phyloP scores from a whole-genome alignment of 1,140 invertebrate genomes.

The Apis florea region DNA sequence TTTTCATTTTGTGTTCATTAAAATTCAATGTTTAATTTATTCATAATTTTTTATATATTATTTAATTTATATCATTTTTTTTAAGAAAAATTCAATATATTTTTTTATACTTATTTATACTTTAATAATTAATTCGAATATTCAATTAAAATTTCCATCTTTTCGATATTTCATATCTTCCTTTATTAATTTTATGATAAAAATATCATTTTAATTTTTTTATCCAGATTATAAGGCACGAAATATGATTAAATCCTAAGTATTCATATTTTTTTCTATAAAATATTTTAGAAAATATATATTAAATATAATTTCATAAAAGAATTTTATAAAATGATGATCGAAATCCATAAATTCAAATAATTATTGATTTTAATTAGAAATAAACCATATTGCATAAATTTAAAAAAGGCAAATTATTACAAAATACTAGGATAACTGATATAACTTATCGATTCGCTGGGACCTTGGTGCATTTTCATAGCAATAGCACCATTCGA shows the following conservation, averaged over 20 bases:
- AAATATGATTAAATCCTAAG: not conserved
- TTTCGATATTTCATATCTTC: too few species aligned
- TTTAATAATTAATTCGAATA: too few species aligned
- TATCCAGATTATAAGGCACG: not conserved
- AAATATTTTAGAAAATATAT: too few species aligned
- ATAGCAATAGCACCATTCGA: constrained; percentile 59
- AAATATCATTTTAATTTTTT: not conserved
- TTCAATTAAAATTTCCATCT: too few species aligned
- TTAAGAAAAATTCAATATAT: too few species aligned
- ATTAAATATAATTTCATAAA: too few species aligned
- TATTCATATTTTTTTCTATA: too few species aligned
- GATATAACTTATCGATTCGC: constrained; percentile 52
- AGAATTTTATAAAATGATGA: too few species aligned
- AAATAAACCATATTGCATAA: not conserved
- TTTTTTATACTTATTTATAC: too few species aligned
- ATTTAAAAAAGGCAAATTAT: not conserved
- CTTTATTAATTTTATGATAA: not conserved
- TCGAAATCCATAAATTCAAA: too few species aligned
- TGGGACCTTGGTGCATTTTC: constrained; percentile 58
- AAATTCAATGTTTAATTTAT: not conserved
- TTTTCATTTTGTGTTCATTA: not conserved
- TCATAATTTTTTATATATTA: not conserved
- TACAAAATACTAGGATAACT: constrained; percentile 56
- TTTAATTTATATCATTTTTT: too few species aligned
- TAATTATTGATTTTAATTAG: too few species aligned